Conservation (phyloP, 2,888 invertebrate genomes). For the Zygothrica quintamaculata region DNA sequence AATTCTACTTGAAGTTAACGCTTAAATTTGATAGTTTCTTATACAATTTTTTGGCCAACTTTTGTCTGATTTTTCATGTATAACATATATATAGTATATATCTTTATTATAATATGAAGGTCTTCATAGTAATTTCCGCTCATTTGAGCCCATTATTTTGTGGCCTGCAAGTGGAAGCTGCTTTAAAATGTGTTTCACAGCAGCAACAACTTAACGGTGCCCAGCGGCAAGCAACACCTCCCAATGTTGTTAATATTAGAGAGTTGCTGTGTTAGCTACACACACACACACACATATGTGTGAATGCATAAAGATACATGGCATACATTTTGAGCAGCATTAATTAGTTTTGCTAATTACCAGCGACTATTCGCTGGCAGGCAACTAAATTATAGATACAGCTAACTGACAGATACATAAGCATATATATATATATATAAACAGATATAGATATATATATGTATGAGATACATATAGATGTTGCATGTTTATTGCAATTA, state of each 20-base stretch:
- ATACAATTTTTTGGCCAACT: too few species aligned
- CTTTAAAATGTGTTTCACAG: conserved; percentile 52
- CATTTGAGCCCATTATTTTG: conserved; percentile 1
- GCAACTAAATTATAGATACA: conserved; percentile 17
- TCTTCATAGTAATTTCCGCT: conserved; percentile 19
- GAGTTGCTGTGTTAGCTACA: conserved; percentile 14
- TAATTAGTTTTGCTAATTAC: conserved; percentile 74
- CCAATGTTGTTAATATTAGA: conserved; percentile 26
- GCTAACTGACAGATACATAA: conserved; percentile 27
- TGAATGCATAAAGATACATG: conserved; percentile 29
- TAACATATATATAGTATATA: too few species aligned
- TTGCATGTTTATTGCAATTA: conserved; percentile 36
- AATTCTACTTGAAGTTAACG: too few species aligned
- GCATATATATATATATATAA: conserved; percentile 8
- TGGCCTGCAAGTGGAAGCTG: conserved; percentile 32
- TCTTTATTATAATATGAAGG: too few species aligned
- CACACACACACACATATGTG: conserved; percentile 21
- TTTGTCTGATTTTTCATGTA: too few species aligned
- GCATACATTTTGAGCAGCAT: conserved; percentile 56
- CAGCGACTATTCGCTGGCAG: conserved; percentile 20
- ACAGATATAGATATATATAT: conserved; percentile 27
- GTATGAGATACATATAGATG: conserved; percentile 11
- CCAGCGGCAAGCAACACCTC: conserved; percentile 36
- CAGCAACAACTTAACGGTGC: conserved; percentile 41
- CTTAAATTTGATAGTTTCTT: too few species aligned